Evolutionary conservation across 2,888 invertebrate genomes (phyloP), one percentile per base, ranked within the genome.

Genomic region (Leptopilina drosophilae): DNA sequence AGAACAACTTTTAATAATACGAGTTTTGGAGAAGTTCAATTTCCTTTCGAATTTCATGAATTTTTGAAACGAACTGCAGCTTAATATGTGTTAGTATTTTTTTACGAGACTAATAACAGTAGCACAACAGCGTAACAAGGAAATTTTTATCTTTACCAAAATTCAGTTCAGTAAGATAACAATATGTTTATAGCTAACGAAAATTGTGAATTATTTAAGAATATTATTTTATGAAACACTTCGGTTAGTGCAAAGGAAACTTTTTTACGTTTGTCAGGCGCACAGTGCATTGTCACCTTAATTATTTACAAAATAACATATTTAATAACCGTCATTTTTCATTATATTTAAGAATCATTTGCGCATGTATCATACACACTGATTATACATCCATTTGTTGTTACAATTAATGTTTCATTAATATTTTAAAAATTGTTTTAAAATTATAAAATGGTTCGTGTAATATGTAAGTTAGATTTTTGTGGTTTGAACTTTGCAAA

Each of bases 271-370:
- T 85, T 84, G 85, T 85, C 84, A 84, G 82, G 82, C 84, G 85
- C 86, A 86, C 85, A 86, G 85, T 84, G 85, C 84, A 84, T 85
- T 84, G 85, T 86, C 86, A 86, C 85, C 85, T 85, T 78, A 77
- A 42, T 33, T 77, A 5, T 33, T 9, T 73, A 33, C 33, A 33
- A 26, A 73, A 12, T 56, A 67, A 66, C 40, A 59, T 62, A 40
- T 62, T 2, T 40, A 62, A 26, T 59, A 64, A 40, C 64, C 15
- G 64, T 62, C 66, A 66, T 14, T 42, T 76, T n/a, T 26, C 26
- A 14, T 14, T 26, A 12, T 69, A 14, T 56, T n/a, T 53, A 14
- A 5, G 26, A 33, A 73, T 73, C n/a, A 62, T 15, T 33, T 0
- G 33, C 62, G 49, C 49, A 62, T 20, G 62, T 62, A 9, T 7